These are phyloP conservation scores for Pseudomugil tenellus DNA, from an alignment of 2,797 vertebrate genomes.

Conservation along the genomic window DNA sequence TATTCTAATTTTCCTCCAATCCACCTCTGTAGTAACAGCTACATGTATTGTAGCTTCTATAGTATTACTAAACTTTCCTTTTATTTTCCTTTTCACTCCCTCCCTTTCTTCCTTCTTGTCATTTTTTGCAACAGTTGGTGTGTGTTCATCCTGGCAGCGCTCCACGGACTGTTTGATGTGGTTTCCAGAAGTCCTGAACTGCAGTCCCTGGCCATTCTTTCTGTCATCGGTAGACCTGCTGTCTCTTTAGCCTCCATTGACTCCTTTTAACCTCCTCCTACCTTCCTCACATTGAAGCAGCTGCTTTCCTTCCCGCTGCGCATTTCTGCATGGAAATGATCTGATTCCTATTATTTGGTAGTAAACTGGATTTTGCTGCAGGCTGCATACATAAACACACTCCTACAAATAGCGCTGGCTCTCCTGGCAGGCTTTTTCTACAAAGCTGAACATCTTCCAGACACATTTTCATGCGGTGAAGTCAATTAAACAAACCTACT, in stretches of 20 bases:
- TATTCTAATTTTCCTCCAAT: conserved; percentile 16
- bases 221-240: conserved; percentile 88
- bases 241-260: conserved; percentile 87
- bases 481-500: conserved; percentile 43
- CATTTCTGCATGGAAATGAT: conserved; percentile 76
- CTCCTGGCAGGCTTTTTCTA: conserved; percentile 9
- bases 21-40: too few species aligned
- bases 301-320: conserved; percentile 76
- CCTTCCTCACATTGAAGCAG: conserved; percentile 80
- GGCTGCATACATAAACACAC: conserved; percentile 55
- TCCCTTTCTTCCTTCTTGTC: conserved; percentile 20
- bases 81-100: conserved; percentile 32
- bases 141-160: conserved; percentile 82
- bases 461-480: conserved; percentile 32
- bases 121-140: conserved; percentile 80
- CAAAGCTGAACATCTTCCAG: conserved; percentile 36
- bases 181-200: conserved; percentile 86
- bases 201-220: conserved; percentile 82
- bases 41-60: conserved; percentile 37
- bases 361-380: conserved; percentile 60
- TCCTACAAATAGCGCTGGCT: conserved; percentile 26
- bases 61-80: conserved; percentile 47
- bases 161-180: conserved; percentile 86
- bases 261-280: conserved; percentile 88
- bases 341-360: conserved; percentile 75